phyloP scores from a whole-genome alignment of 2,113 vertebrate genomes.

The Silurus asotus region DNA sequence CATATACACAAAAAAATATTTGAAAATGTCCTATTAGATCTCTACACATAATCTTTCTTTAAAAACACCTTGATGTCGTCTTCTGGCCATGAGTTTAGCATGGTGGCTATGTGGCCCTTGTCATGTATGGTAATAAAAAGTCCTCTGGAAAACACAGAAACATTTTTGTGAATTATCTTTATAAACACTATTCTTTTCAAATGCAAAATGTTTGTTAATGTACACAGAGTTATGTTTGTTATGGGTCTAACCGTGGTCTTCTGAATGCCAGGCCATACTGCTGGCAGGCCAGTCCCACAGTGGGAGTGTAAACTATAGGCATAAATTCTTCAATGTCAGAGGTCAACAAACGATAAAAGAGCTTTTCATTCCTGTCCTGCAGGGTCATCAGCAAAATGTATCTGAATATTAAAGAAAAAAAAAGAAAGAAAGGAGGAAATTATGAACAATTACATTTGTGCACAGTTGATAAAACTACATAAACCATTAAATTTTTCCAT shows the following conservation, averaged over 20 bases:
- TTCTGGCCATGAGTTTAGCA: conserved; percentile 97
- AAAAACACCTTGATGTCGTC: conserved; percentile 87
- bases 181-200: not conserved
- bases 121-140: conserved; percentile 98
- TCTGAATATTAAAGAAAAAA: conserved; percentile 64
- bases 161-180: not conserved
- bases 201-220: not conserved
- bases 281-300: conserved; percentile 93
- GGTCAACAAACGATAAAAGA: conserved; percentile 93
- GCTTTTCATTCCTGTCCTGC: conserved; percentile 96
- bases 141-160: conserved; percentile 69
- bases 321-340: conserved; percentile 95
- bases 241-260: conserved; percentile 85
- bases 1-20: not conserved
- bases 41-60: not conserved
- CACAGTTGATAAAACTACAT: not conserved
- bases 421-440: not conserved
- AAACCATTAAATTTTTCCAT: too few species aligned
- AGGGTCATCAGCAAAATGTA: conserved; percentile 97
- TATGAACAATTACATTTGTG: not conserved
- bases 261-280: conserved; percentile 95
- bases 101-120: conserved; percentile 89
- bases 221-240: not conserved
- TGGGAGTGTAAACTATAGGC: conserved; percentile 96
- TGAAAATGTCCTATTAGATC: not conserved